Evolutionary conservation across 2,797 vertebrate genomes (phyloP), one percentile per base, ranked within the genome.

Genomic region (Lithobates sylvaticus): DNA sequence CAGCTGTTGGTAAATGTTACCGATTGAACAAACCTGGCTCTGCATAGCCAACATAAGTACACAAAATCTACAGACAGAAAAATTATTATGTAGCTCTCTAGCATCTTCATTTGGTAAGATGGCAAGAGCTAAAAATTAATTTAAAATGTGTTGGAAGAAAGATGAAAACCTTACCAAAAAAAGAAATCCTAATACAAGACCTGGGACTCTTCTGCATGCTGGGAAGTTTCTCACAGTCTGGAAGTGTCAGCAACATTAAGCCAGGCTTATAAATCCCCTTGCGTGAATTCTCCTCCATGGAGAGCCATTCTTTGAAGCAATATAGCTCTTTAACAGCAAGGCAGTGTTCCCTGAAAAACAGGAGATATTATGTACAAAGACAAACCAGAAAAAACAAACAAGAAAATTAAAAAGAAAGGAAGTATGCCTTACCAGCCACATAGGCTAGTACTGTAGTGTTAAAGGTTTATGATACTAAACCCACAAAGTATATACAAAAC

Each of bases 301-400:
- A 89, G 67, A 94, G 90, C 97, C 96, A 98, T 91, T 98, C 97
- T 89, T 96, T 97, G 89, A 97, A 96, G 91, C 98, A 99, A 94
- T 98, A 99, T 78, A 99, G 93, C 91, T 98, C 97, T 93, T 96
- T 98, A 86, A 99, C 97, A 65, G 97, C 96, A 92, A 97, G 91
- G 90, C 98, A 99, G 92, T 98, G 97, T 87, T 99, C 98, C 91
- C 98, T 99, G 90, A 84, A 92, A 93, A 79, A 47, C 0, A 69
- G 64, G 3, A 61, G 7, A 54, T 15, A 58, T 18, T 10, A 27
- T 67, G 12, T 26, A 29, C 4, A 26, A 15, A 29, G 10, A 0
- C n/a, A 29, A 29, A 29, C 3, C 3, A 67, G 10, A 29, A 26
- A 29, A 26, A 27, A 26, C n/a, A 67, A 27, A 67, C 3, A 50